These are phyloP conservation scores for Leptoclinus maculatus DNA, from an alignment of 2,797 vertebrate species.

Conservation along the genomic window DNA sequence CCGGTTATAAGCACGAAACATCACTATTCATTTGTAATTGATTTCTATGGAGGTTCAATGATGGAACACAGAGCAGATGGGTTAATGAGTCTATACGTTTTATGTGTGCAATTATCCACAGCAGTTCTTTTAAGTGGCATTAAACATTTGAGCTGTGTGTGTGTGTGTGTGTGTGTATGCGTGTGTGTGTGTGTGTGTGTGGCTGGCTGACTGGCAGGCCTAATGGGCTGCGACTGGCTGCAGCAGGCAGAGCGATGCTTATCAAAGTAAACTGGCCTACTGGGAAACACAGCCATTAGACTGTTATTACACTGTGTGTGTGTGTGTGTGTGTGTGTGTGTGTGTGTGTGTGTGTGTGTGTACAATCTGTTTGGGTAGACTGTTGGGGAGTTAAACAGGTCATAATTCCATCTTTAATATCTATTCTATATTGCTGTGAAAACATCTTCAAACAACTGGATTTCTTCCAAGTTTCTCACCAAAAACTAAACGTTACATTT, in stretches of 20 bases:
- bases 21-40: not conserved
- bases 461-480: too few species aligned
- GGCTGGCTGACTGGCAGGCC: conserved; percentile 37
- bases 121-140: conserved; percentile 25
- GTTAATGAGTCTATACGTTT: not conserved
- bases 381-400: too few species aligned
- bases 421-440: too few species aligned
- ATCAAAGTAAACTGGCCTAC: conserved; percentile 67
- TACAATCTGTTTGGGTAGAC: too few species aligned
- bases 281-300: conserved; percentile 62
- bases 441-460: too few species aligned
- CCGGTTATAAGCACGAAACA: not conserved
- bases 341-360: too few species aligned
- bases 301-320: conserved; percentile 33
- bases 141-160: conserved; percentile 20
- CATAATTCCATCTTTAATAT: too few species aligned
- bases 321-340: conserved; percentile 12
- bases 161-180: conserved; percentile 6
- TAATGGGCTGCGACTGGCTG: conserved; percentile 58
- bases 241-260: conserved; percentile 63
- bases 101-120: conserved; percentile 1
- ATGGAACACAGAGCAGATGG: not conserved
- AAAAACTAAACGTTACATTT: too few species aligned
- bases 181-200: conserved; percentile 2
- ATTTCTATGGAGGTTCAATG: not conserved